Base-by-base conservation (phyloP, 2,113 vertebrate species). In the Sigmodon hispidus region DNA sequence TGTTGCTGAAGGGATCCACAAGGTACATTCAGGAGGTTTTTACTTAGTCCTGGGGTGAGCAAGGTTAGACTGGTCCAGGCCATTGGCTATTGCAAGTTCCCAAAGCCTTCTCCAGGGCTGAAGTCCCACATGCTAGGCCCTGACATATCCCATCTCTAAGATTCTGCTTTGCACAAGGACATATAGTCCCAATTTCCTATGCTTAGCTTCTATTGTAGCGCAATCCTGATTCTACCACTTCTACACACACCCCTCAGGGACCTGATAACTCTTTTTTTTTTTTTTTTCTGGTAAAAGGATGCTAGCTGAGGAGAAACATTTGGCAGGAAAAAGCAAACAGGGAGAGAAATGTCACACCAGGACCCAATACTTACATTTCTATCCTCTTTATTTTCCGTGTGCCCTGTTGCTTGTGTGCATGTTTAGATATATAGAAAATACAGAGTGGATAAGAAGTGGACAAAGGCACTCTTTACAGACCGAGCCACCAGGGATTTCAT, bases 301-400 rank as follows among this genome's bases (percentile, higher is more conserved):
- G 61, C 40, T 43, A 36, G 61, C 24, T 29, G 55, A 13, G 40
- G 17, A 6, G 11, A 76, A 48, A 96, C 94, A 97, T 96, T 94
- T 95, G 95, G 83, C 92, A 93, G 92, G 88, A 90, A 93, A 96
- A 96, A 63, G 76, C 19, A 3, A 96, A 55, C 88, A 67, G 59
- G 90, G 91, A 94, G 94, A 98, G 95, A 91, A 98, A 98, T 15
- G 36, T 97, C 97, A 98, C 96, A 97, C 95, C 96, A 98, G 81
- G 96, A 95, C 95, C 73, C 90, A 90, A 97, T 93, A 96, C 89
- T 97, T 92, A 98, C 97, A 88, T 98, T 98, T 98, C 96, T 91
- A 67, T 26, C 89, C 92, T 93, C 93, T 98, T 98, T 98, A 98
- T 98, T 99, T 98, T 98, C 95, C 90, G 98, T 98, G 98, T 98